Evolutionary conservation across 2,797 vertebrate species (phyloP).

Genomic region (Adrianichthys oophorus): DNA sequence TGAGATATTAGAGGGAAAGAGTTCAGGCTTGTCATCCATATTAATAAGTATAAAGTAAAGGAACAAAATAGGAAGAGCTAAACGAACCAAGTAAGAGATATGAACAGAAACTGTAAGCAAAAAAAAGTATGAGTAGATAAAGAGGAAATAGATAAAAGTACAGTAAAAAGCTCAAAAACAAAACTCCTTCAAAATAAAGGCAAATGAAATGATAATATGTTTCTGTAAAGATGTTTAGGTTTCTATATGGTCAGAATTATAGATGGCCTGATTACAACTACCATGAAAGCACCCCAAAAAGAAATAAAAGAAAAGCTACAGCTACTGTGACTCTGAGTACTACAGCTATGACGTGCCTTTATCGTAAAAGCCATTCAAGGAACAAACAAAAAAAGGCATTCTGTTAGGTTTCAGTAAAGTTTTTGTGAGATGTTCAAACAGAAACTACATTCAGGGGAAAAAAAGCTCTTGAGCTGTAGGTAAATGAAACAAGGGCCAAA

Average conservation of each 20-base stretch:
- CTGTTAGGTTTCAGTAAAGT: constrained; percentile 2
- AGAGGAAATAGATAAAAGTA: not conserved
- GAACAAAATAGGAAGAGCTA: constrained; percentile 16
- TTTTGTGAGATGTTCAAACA: constrained; percentile 31
- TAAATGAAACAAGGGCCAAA: constrained; percentile 46
- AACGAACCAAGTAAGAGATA: constrained; percentile 7
- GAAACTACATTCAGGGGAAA: constrained; percentile 22
- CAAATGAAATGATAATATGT: too few species aligned
- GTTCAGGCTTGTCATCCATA: constrained; percentile 53
- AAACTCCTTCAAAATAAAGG: too few species aligned
- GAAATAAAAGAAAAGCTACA: too few species aligned
- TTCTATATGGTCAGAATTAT: too few species aligned
- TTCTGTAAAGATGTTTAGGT: too few species aligned
- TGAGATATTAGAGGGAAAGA: constrained; percentile 48
- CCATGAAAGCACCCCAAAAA: too few species aligned
- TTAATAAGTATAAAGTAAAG: constrained; percentile 38
- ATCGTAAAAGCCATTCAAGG: not conserved
- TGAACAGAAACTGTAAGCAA: constrained; percentile 4
- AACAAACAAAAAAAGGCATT: constrained; percentile 17
- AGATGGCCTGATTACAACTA: too few species aligned
- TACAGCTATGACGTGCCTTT: too few species aligned
- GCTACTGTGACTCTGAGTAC: too few species aligned
- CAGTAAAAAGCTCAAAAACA: too few species aligned
- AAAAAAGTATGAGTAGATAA: constrained; percentile 7
- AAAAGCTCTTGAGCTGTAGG: too few species aligned